Evolutionary conservation across 2,113 vertebrate genomes (phyloP).

Genomic region (Dipodomys merriami): DNA sequence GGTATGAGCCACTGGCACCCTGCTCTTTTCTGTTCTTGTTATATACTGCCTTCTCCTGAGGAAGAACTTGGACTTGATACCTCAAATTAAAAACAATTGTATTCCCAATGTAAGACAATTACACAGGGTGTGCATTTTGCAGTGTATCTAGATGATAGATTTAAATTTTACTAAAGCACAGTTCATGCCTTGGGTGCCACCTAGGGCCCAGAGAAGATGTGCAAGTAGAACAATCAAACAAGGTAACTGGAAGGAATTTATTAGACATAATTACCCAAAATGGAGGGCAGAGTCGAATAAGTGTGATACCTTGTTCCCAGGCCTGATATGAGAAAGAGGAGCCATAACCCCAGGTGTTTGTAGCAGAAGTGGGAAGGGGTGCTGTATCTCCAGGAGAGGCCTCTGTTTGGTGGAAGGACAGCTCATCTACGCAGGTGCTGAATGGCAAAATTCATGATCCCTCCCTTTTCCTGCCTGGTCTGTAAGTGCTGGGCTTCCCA

Average conservation of each 20-base stretch:
- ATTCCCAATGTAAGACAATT: neutral
- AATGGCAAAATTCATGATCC: neutral
- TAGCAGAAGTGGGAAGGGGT: neutral
- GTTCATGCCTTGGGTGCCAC: conserved; percentile 26
- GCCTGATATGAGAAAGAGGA: neutral
- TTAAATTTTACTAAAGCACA: neutral
- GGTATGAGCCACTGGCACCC: too few species aligned
- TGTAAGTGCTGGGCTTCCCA: neutral
- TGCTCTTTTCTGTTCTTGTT: too few species aligned
- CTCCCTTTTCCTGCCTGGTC: neutral
- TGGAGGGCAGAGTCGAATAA: neutral
- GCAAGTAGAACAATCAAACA: neutral
- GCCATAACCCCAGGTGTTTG: fast-evolving
- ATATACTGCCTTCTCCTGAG: neutral
- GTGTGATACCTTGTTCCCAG: too few species aligned
- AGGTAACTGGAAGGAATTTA: neutral
- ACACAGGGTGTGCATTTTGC: neutral
- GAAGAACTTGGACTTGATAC: neutral
- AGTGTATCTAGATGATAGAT: neutral
- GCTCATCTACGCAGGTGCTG: neutral
- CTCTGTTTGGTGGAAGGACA: neutral
- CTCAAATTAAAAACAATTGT: neutral
- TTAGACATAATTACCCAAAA: neutral
- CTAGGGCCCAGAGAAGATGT: conserved; percentile 11
- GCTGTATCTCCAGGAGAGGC: neutral